phyloP scores from a whole-genome alignment of 2,797 vertebrate genomes.

The Toxotes lorentzi region DNA sequence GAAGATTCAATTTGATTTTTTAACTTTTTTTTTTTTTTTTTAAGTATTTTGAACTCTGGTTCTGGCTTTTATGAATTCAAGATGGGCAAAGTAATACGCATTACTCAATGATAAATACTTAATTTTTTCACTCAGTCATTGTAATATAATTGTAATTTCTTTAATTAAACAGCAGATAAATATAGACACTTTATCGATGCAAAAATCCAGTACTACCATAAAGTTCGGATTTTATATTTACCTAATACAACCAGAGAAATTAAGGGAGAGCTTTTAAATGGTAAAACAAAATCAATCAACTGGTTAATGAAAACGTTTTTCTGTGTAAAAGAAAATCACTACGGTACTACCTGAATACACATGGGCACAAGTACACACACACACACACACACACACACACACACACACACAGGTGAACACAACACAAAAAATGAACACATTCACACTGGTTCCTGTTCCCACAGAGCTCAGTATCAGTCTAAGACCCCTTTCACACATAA shows the following conservation, averaged over 20 bases:
- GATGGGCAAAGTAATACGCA: not conserved
- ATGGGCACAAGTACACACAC: not conserved
- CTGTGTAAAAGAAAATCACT: conserved; percentile 23
- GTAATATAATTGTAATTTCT: not conserved
- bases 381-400: not conserved
- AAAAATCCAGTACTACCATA: not conserved
- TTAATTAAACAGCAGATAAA: not conserved
- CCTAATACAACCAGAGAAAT: not conserved
- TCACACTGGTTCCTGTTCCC: conserved; percentile 63
- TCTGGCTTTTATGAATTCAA: not conserved
- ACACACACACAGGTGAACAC: not conserved
- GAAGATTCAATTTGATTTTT: not conserved
- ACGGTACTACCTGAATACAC: not conserved
- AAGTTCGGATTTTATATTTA: not conserved
- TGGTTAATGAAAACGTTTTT: not conserved
- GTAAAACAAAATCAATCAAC: not conserved
- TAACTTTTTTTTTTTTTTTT: not conserved
- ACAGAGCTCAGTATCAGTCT: conserved; percentile 74
- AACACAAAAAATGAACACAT: conserved; percentile 1
- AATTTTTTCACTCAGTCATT: not conserved
- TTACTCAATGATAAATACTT: not conserved
- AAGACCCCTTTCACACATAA: conserved; percentile 53
- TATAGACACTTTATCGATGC: not conserved
- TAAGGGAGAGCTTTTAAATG: too few species aligned
- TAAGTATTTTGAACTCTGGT: not conserved